phyloP scores from a whole-genome alignment of 2,797 vertebrate species.

The Centroberyx gerrardi region DNA sequence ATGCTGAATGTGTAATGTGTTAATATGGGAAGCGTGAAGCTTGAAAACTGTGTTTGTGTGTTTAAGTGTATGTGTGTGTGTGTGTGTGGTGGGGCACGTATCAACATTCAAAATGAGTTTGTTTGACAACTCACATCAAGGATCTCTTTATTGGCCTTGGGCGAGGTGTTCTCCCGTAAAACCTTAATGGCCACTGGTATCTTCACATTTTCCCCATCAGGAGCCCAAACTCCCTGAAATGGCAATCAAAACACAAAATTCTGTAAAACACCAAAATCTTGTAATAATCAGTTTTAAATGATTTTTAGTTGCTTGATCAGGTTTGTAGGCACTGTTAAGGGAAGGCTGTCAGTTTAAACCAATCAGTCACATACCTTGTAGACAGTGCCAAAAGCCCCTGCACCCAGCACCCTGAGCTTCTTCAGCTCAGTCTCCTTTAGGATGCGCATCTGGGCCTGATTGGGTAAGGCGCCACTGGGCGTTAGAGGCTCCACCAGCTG shows the following conservation, averaged over 20 bases:
- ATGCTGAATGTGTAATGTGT: too few species aligned
- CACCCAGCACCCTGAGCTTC: slow-evolving; percentile 95
- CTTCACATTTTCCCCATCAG: slow-evolving; percentile 95
- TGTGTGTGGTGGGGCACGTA: neutral
- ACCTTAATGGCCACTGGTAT: slow-evolving; percentile 99
- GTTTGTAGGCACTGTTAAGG: neutral
- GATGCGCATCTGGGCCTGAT: slow-evolving; percentile 98
- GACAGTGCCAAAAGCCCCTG: slow-evolving; percentile 96
- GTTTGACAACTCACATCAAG: slow-evolving; percentile 90
- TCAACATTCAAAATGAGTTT: neutral
- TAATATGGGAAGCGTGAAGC: too few species aligned
- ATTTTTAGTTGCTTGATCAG: too few species aligned
- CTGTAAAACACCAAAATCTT: too few species aligned
- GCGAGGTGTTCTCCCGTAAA: slow-evolving; percentile 96
- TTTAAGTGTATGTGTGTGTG: neutral
- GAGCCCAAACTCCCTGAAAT: slow-evolving; percentile 95
- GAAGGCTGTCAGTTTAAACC: neutral
- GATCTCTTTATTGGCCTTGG: slow-evolving; percentile 99
- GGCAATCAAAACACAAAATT: neutral
- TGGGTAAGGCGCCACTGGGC: slow-evolving; percentile 94
- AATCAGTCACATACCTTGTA: slow-evolving; percentile 88
- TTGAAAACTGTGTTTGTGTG: neutral
- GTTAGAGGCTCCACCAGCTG: slow-evolving; percentile 97
- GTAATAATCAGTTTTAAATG: too few species aligned
- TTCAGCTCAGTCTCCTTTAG: slow-evolving; percentile 97